phyloP scores from a whole-genome alignment of 2,888 invertebrate genomes.

The Latrodectus elegans region DNA sequence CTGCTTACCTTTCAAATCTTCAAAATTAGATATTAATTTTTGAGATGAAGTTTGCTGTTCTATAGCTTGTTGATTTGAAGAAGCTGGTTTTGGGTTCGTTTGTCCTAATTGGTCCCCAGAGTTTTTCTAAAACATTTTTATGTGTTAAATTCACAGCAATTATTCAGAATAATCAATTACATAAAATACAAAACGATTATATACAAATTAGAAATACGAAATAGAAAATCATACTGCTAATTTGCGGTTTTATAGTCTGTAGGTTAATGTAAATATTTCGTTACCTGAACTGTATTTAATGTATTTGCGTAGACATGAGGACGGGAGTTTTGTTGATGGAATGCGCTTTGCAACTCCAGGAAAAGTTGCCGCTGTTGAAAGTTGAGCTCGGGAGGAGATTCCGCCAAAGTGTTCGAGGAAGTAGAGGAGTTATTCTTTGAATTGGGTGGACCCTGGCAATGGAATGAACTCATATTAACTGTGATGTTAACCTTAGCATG shows the following conservation, averaged over 20 bases:
- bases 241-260: too few species aligned
- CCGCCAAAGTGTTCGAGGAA: conserved; percentile 85
- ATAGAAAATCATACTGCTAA: too few species aligned
- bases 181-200: too few species aligned
- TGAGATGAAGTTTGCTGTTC: conserved; percentile 47
- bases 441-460: conserved; percentile 85
- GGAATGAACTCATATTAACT: too few species aligned
- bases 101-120: conserved; percentile 66
- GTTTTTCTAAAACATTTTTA: conserved; percentile 36
- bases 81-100: conserved; percentile 9
- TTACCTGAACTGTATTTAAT: conserved; percentile 35
- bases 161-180: too few species aligned
- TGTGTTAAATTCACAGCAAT: too few species aligned
- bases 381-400: conserved; percentile 11
- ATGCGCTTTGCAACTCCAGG: conserved; percentile 87
- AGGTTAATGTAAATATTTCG: too few species aligned
- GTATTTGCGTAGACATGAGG: conserved; percentile 82
- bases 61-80: conserved; percentile 16
- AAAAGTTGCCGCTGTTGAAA: conserved; percentile 95
- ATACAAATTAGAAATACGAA: too few species aligned
- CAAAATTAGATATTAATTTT: conserved; percentile 79
- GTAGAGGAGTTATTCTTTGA: conserved; percentile 81
- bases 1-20: conserved; percentile 87
- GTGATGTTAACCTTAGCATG: too few species aligned
- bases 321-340: conserved; percentile 76